Percentiles rank a stretch among this genome's conserved stretches.
Evolutionary conservation across 2,888 invertebrate species (phyloP).

Genomic region (Catocala nupta): DNA sequence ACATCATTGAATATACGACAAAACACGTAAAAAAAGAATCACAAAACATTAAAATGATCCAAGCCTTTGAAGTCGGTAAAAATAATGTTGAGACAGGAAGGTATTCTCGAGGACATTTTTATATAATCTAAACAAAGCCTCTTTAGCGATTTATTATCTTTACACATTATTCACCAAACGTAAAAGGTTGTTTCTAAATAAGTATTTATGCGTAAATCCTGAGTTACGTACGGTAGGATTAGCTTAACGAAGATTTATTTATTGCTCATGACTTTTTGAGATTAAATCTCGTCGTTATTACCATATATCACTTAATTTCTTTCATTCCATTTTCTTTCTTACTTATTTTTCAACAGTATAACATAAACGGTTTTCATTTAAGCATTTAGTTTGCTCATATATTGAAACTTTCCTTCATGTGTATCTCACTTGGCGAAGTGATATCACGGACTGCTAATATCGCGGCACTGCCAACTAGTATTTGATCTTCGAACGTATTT

Average conservation of each 20-base stretch:
- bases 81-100: conserved; percentile 17
- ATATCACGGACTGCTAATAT: too few relatives aligned
- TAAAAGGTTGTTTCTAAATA: conserved; percentile 4
- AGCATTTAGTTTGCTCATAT: too few relatives aligned
- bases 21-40: conserved; percentile 15
- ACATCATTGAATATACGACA: conserved; percentile 6
- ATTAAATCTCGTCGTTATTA: neutral
- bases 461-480: too few relatives aligned
- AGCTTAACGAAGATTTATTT: neutral
- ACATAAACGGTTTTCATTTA: too few relatives aligned
- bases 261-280: neutral
- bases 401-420: too few relatives aligned
- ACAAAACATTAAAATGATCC: conserved; percentile 13
- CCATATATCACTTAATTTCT: too few relatives aligned
- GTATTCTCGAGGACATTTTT: conserved; percentile 31
- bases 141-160: conserved; percentile 20
- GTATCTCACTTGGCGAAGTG: too few relatives aligned
- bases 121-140: conserved; percentile 20
- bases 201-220: conserved; percentile 11
- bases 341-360: too few relatives aligned
- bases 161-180: conserved; percentile 9
- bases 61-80: conserved; percentile 32
- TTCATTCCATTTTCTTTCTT: too few relatives aligned
- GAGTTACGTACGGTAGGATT: neutral
- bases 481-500: too few relatives aligned